A percentile compares a stretch with the other conserved stretches of the same genome.
Evolutionary conservation across 2,797 vertebrate species (phyloP).

Genomic region (Masticophis lateralis): DNA sequence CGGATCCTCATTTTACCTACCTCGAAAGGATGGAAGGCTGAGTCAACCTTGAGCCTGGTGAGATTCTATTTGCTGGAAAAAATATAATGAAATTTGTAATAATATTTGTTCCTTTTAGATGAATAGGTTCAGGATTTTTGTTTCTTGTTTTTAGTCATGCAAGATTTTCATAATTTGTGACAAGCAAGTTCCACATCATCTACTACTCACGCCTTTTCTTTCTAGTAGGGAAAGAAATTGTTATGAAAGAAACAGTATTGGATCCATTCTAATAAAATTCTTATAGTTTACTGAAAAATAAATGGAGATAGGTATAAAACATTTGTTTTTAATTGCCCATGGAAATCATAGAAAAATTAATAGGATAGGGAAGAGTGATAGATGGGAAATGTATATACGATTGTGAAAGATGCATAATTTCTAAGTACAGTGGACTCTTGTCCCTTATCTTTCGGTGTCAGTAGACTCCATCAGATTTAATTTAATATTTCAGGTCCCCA

Average conservation of each 20-base stretch:
- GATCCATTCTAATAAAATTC: neutral
- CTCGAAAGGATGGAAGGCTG: too few species aligned
- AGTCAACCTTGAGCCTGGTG: too few species aligned
- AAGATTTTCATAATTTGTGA: neutral
- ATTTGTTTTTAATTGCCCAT: neutral
- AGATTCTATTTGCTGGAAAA: neutral
- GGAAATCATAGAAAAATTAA: neutral
- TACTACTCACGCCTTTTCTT: neutral
- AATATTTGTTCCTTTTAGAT: neutral
- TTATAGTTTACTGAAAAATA: neutral
- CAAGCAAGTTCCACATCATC: neutral
- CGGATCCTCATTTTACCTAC: too few species aligned
- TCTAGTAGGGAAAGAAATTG: neutral
- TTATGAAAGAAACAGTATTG: neutral
- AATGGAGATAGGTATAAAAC: neutral
- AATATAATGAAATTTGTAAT: neutral
- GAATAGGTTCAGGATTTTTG: neutral
- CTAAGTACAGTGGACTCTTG: neutral
- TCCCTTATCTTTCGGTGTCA: neutral
- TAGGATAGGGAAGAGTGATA: neutral
- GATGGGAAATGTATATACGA: neutral
- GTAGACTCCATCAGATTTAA: neutral
- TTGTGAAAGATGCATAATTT: neutral
- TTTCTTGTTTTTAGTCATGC: neutral
- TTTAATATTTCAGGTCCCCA: neutral